These are phyloP conservation scores for Hydrotaea cyrtoneurina DNA, from an alignment of 2,888 invertebrate genomes.

Conservation along the genomic window DNA sequence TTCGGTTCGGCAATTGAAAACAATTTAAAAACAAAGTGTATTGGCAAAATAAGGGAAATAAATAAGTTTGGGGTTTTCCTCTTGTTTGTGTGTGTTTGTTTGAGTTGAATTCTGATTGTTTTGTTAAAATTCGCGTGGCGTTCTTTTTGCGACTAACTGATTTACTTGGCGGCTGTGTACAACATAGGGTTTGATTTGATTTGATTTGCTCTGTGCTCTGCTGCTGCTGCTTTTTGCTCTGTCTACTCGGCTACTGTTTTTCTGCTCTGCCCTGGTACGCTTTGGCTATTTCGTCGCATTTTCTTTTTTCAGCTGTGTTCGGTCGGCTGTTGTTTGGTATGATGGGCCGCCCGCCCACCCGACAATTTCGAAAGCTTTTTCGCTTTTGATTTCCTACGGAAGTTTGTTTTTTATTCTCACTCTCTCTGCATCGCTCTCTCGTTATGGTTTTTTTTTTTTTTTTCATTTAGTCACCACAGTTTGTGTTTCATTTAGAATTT, in stretches of 20 bases:
- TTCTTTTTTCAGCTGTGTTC: slow-evolving; percentile 47
- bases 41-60: slow-evolving; percentile 46
- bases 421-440: not conserved
- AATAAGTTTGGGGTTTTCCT: slow-evolving; percentile 48
- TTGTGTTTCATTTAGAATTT: slow-evolving; percentile 32
- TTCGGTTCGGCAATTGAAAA: not conserved
- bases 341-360: slow-evolving; percentile 55
- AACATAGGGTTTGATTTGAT: slow-evolving; percentile 71
- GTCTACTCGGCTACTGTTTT: not conserved
- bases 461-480: slow-evolving; percentile 11
- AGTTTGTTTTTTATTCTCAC: not conserved
- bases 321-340: not conserved
- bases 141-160: slow-evolving; percentile 78
- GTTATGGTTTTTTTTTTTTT: not conserved
- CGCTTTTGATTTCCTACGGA: not conserved
- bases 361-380: slow-evolving; percentile 20
- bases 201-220: slow-evolving; percentile 71
- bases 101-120: slow-evolving; percentile 49
- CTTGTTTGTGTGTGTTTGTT: slow-evolving; percentile 55
- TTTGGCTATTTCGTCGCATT: slow-evolving; percentile 31
- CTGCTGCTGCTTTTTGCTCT: no score
- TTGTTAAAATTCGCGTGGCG: slow-evolving; percentile 75
- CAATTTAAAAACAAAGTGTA: slow-evolving; percentile 49
- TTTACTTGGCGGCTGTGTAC: slow-evolving; percentile 73
- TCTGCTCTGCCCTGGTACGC: slow-evolving; percentile 32